Evolutionary conservation across 2,797 vertebrate genomes (phyloP).

Genomic region (Gallinago nigripennis): DNA sequence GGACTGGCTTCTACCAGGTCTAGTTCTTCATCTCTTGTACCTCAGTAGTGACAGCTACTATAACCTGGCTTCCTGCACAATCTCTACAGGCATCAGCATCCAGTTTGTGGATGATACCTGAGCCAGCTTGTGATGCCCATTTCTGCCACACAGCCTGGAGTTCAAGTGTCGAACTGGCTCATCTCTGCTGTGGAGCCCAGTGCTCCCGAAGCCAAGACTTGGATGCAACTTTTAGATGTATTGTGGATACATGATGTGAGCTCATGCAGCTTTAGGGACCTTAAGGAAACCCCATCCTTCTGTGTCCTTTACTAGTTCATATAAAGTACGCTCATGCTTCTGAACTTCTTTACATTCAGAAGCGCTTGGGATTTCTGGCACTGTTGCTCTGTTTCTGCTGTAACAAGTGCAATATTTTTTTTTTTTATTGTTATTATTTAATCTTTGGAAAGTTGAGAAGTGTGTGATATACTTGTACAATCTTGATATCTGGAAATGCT

Average conservation of each 20-base stretch:
- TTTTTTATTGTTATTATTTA: neutral
- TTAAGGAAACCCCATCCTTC: neutral
- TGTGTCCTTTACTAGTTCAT: neutral
- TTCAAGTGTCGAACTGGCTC: neutral
- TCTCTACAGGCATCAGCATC: neutral
- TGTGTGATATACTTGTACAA: neutral
- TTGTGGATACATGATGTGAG: neutral
- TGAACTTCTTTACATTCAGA: neutral
- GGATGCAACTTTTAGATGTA: neutral
- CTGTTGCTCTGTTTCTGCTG: neutral
- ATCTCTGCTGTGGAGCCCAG: neutral
- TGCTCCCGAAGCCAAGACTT: neutral
- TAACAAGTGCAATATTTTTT: neutral
- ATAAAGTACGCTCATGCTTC: fast-evolving
- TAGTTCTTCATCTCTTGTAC: neutral
- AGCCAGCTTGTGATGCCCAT: fast-evolving
- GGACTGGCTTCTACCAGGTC: neutral
- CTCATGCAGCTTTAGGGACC: neutral
- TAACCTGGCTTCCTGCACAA: neutral
- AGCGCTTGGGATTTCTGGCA: neutral
- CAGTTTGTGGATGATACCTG: neutral
- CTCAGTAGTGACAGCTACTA: neutral
- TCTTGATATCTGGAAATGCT: neutral
- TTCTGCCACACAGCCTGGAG: neutral
- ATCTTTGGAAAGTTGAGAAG: neutral